Base-by-base conservation (phyloP, 2,113 vertebrate genomes). In the Acrocephalus kingi region DNA sequence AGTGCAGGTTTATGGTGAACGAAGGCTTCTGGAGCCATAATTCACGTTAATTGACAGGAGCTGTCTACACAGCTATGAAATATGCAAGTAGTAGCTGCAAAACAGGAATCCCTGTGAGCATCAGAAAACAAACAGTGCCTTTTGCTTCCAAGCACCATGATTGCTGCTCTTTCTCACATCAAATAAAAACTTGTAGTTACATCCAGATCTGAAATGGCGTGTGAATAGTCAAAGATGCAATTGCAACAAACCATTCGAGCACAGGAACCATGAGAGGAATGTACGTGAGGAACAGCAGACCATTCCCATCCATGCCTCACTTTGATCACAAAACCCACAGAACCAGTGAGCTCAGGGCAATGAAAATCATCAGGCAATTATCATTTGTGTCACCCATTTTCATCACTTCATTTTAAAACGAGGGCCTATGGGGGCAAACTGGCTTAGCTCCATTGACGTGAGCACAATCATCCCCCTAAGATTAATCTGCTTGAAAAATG, bases 101-200 rank as follows among this genome's bases (percentile, higher is more conserved):
- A 97, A 93, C 93, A 94, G 82, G 93, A 96, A 96, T 97, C 93
- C 84, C 91, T 95, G 88, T 51, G 88, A 94, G 90, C 93, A 94
- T 33, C 58, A 4, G 58, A 89, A 94, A 96, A 93, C 93, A 95
- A 94, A 87, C 85, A 89, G 76, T 6, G 51, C 71, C 66, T 93
- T 80, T 92, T 51, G 61, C 92, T 93, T 93, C 92, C 80, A 88
- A 90, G 52, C 31, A 2, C 90, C 0, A 0, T 21, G 79, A 64
- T 56, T 84, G 18, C 76, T 93, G 92, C 73, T 84, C 83, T 81
- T 75, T 78, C 91, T 94, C 63, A 66, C 72, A 72, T 87, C 88
- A 89, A 90, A 95, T 61, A 71, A 71, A 84, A 94, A 27, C 76
- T 67, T 37, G 49, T 63, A 58, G 41, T 78, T 86, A 63, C 2